Base-by-base conservation (phyloP, 2,113 vertebrate species). In the Saccopteryx leptura region DNA sequence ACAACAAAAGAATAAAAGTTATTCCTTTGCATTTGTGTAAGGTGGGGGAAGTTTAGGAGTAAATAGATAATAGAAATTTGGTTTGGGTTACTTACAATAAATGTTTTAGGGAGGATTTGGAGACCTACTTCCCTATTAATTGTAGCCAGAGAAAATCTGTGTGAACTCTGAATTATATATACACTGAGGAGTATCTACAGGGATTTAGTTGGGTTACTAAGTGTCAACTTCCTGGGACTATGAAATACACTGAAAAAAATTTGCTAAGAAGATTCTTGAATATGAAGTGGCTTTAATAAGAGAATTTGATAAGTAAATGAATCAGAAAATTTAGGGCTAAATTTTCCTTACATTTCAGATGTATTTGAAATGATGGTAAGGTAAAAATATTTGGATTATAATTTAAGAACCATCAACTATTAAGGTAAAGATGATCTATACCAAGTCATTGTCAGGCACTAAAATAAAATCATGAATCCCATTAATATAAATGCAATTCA, bases 371-470 rank as follows among this genome's bases (percentile, higher is more conserved):
- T 96, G 88, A 97, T 69, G 48, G 24, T 65, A 83, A 95, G 93
- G 88, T 98, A 96, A 98, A 97, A 98, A 97, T 89, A 98, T 97
- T 98, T 96, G 68, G 85, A 93, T 86, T 94, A 71, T 71, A 91
- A 90, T 93, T 87, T 92, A 58, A 97, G 69, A 97, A 84, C 39
- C 65, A 95, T 96, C 90, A 78, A 31, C 60, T 91, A 50, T 74
- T 91, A 46, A 89, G 88, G 74, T 91, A 93, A 96, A 93, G 74
- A 87, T 26, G 89, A 96, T 96, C 96, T 89, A 96, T 94, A 83
- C 72, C n/a, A 86, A 94, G 79, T 91, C 76, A 93, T 66, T 93
- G 52, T 86, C 71, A 96, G 78, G 58, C 52, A 91, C 88, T 95
- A 91, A 94, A 97, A 93, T 84, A 97, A 84, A 92, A 92, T 95